A percentile compares a stretch with the other conserved stretches of the same genome.
Evolutionary conservation across 64 coral and sea anemone species (phyloP).

Genomic region (Dendronephthya gigantea): DNA sequence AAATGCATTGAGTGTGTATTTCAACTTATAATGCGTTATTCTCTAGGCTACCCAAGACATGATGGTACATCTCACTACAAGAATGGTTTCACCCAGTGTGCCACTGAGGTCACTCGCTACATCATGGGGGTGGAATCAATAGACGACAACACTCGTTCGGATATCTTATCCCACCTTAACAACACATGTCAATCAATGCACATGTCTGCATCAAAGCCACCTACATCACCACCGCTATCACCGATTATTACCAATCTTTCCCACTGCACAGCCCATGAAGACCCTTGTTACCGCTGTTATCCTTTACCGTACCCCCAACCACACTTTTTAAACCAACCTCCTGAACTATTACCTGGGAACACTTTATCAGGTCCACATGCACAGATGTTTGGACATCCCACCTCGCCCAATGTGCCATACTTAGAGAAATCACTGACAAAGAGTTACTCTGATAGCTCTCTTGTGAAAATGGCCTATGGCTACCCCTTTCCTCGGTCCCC

Average conservation of each 20-base stretch:
- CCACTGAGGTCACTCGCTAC: constrained; percentile 40
- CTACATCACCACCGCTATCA: background rate
- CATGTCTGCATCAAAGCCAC: background rate
- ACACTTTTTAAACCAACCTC: background rate
- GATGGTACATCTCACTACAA: constrained; percentile 25
- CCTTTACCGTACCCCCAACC: background rate
- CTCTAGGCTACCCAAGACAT: background rate
- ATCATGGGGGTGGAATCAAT: constrained; percentile 33
- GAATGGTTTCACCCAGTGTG: constrained; percentile 48
- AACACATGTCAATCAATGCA: constrained; percentile 16
- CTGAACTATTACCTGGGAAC: background rate
- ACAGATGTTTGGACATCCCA: background rate
- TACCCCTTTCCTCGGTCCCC: background rate
- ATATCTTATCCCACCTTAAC: constrained; percentile 46
- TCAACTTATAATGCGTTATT: background rate
- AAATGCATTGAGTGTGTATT: too few relatives aligned
- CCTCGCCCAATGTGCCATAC: background rate
- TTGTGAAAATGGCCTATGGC: background rate
- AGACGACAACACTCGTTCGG: constrained; percentile 37
- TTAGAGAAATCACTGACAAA: background rate
- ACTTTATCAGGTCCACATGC: background rate
- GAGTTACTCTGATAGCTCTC: background rate
- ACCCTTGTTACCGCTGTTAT: background rate
- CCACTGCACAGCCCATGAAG: background rate
- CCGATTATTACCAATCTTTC: background rate